Evolutionary conservation across 2,113 vertebrate species (phyloP), one percentile per base, ranked within the genome.

Genomic region (Etheostoma cragini): DNA sequence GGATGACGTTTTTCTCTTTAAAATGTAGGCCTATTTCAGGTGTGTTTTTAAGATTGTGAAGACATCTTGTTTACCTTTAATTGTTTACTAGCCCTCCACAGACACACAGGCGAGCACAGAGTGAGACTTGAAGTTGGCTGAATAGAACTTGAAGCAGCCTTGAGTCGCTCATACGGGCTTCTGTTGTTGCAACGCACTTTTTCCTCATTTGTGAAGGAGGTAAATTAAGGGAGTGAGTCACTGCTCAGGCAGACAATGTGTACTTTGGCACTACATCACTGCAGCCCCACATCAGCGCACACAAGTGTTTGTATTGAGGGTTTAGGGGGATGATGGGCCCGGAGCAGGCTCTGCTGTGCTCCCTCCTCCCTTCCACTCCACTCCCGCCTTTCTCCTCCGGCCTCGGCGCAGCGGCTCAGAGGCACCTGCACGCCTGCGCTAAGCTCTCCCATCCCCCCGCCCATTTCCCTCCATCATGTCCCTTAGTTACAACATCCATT

Each of bases 341-440:
- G 24, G 33, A 81, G 84, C 64, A 67, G 61, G 53, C 75, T 38
- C 85, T 64, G 63, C 67, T 71, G 52, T 56, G 13, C 26, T 30
- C 50, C 53, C 58, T 53, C 72, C 66, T 50, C 47, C 26, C 50
- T 22, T 46, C 63, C 60, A 45, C 75, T 35, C 38, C 30, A 45
- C 26, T 22, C 19, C 46, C 22, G 35, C 63, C 65, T 52, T 68
- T 56, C 83, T 49, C 33, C 68, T 69, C 70, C 79, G 80, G 79
- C 75, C 73, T 78, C 72, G 69, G 66, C 84, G 82, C 72, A 71
- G 66, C 83, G 82, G 85, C 83, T 87, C 68, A 42, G 81, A 78
- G 92, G 81, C 89, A 91, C 90, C 89, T 93, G 86, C 89, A 94
- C 90, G 94, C 91, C 84, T 95, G 93, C 90, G 90, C 92, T 75